Evolutionary conservation across 2,113 vertebrate species (phyloP), one percentile per base, ranked within the genome.

Genomic region (Merops nubicus): DNA sequence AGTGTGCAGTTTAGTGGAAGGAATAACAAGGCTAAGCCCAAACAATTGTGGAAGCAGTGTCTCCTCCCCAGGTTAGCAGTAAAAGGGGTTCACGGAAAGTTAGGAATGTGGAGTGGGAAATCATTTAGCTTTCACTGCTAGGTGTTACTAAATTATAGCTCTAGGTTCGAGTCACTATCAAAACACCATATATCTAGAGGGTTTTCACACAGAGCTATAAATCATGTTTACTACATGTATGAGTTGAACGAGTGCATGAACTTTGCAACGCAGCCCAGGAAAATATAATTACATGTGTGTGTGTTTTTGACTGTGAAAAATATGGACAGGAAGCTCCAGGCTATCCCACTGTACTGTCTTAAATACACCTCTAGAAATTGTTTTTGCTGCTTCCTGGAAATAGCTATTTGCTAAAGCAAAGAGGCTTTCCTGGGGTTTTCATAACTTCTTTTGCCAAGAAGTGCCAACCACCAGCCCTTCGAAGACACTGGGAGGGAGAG

Each of bases 61-160:
- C 93, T 97, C 90, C 95, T 95, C 96, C 96, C 91, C 90, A 87
- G 53, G 76, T 94, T 94, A 96, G 85, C 89, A 93, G 93, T 97
- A 97, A 97, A 98, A 96, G 81, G 79, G 91, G 94, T 96, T 97
- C 97, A 97, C 88, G 84, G 85, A 96, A 97, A 96, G 95, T 97
- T 96, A 97, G 97, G 97, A 97, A 97, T 97, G 97, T 95, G 89
- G 88, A 96, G 97, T 95, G 94, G 92, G 96, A 97, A 95, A 97
- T 97, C 74, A 93, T 96, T 96, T 96, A 95, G 94, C 85, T 97
- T 97, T 97, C 88, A 87, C 96, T 97, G 88, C 83, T 94, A 97
- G 97, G 97, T 97, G 97, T 97, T 96, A 87, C 91, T 97, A 96
- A 97, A 97, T 97, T 96, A 94, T 87, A 89, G 85, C 16, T 17